Evolutionary conservation across 64 coral and sea anemone genomes (phyloP).

Genomic region (Stichodactyla helianthus): DNA sequence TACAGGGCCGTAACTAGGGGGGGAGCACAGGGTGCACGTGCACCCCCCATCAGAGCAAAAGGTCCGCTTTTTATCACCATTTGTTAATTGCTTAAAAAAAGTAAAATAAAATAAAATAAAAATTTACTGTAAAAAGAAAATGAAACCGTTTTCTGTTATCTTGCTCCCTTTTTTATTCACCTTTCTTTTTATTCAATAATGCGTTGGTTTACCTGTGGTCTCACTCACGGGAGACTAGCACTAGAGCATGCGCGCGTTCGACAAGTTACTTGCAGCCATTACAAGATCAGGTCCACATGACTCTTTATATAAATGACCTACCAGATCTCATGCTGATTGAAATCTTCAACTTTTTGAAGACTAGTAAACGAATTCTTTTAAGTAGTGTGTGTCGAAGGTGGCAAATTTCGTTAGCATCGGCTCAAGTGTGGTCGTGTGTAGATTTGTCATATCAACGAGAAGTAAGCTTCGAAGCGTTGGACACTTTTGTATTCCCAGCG

Average conservation of each 20-base stretch:
- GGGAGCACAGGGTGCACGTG: too few species aligned
- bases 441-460: slow-evolving; percentile 22
- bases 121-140: too few species aligned
- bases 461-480: slow-evolving; percentile 8
- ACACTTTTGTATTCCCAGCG: slow-evolving; percentile 11
- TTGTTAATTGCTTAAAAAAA: too few species aligned
- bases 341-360: slow-evolving; percentile 19
- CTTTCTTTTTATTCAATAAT: too few species aligned
- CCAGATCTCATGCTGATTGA: not conserved
- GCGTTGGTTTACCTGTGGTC: too few species aligned
- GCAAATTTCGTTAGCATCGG: slow-evolving; percentile 1
- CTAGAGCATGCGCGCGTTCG: not conserved
- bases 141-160: too few species aligned
- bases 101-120: too few species aligned
- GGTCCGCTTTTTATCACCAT: too few species aligned
- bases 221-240: not conserved
- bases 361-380: not conserved
- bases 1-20: too few species aligned
- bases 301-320: slow-evolving; percentile 14
- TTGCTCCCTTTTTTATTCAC: too few species aligned
- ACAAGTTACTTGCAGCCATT: slow-evolving; percentile 8
- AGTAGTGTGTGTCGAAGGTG: not conserved
- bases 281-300: slow-evolving; percentile 9
- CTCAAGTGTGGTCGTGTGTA: slow-evolving; percentile 25
- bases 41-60: too few species aligned